phyloP scores from a whole-genome alignment of 1,140 invertebrate species.

The Fopius arisanus region DNA sequence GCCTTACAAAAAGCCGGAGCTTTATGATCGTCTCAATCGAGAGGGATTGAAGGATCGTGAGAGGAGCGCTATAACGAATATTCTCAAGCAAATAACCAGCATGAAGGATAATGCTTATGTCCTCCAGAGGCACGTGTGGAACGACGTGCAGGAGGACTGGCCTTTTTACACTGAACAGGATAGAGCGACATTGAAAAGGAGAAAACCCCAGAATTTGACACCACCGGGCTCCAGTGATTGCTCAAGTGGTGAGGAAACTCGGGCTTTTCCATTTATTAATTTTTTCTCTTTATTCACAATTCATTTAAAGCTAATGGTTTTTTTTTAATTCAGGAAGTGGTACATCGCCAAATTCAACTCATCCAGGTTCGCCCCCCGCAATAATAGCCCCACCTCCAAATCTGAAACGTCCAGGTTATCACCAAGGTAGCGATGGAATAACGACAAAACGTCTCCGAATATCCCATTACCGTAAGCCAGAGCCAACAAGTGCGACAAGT shows the following conservation, averaged over 20 bases:
- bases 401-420: slow-evolving; percentile 68
- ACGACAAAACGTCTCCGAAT: slow-evolving; percentile 82
- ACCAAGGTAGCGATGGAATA: slow-evolving; percentile 69
- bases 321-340: slow-evolving; percentile 60
- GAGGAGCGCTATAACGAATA: slow-evolving; percentile 74
- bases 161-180: slow-evolving; percentile 91
- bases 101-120: slow-evolving; percentile 89
- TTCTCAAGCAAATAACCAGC: slow-evolving; percentile 80
- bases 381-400: slow-evolving; percentile 53
- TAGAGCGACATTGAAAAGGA: slow-evolving; percentile 83
- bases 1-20: slow-evolving; percentile 91
- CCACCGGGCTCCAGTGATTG: slow-evolving; percentile 85
- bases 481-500: slow-evolving; percentile 51
- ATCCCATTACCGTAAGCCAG: slow-evolving; percentile 76
- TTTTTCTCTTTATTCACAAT: no score
- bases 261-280: not conserved
- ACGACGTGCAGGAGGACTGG: slow-evolving; percentile 94
- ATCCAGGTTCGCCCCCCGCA: slow-evolving; percentile 71
- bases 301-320: no score
- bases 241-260: slow-evolving; percentile 66
- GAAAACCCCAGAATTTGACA: slow-evolving; percentile 88
- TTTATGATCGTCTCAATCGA: slow-evolving; percentile 79
- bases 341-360: slow-evolving; percentile 75
- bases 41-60: slow-evolving; percentile 89
- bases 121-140: slow-evolving; percentile 85